Base-by-base conservation (phyloP, 30 jellyfish, hydroid and myxozoan genomes). In the Hydractinia symbiolongicarpus region DNA sequence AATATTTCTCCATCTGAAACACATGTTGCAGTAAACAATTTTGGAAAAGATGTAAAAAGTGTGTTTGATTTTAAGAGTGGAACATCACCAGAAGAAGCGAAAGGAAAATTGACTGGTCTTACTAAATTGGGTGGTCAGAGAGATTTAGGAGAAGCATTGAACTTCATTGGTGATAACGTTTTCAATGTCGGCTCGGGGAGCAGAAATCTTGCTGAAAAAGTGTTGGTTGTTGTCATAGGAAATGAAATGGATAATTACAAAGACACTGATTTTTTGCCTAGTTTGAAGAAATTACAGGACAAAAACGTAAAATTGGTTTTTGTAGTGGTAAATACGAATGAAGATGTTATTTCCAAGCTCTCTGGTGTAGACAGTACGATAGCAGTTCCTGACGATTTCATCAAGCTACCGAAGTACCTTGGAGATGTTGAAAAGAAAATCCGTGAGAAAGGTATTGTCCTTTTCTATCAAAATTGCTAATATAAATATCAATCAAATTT, bases 51-150 rank as follows among this genome's bases (percentile, higher is more conserved):
- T 11, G 92, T 89, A 8, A 60, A 49, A 10, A 54, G 61, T 15
- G 53, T 82, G 17, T 87, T 81, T 40, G 50, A 82, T 6, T 69
- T 88, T 72, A 77, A 67, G 58, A 86, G 73, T 50, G 9, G 15
- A 49, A 79, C 20, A 8, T 76, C 82, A 61, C 55, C 40, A 7
- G 68, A 55, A 17, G 58, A 5, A 54, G 53, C 77, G 1, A 62
- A 54, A 8, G 54, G 54, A 20, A 15, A 40, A 8, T 66, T 66
- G 5, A 53, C 13, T 14, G 52, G 57, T 53, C n/a, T 82, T 53
- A 8, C 74, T 17, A 54, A 66, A 67, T 21, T 82, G 9, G 96
- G 95, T 50, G 96, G 96, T 49, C 86, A 73, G 16, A 84, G 96
- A 68, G 72, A 89, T 77, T 64, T 84, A 79, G 55, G 76, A 54